These are phyloP conservation scores for Microcebus ravelobensis DNA, from an alignment of 2,113 vertebrate genomes.

Conservation along the genomic window DNA sequence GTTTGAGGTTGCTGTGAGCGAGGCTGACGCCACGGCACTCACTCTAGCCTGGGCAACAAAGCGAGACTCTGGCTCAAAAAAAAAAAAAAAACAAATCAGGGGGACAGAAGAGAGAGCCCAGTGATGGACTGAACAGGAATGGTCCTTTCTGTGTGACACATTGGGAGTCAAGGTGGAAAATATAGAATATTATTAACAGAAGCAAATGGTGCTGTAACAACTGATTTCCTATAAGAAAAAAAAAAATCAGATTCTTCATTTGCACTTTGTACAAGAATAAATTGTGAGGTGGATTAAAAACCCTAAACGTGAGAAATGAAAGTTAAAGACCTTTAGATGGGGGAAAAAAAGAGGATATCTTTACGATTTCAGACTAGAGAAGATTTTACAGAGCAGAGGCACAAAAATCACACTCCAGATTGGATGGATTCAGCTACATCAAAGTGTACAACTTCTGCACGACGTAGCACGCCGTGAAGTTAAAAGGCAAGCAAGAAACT, in stretches of 20 bases:
- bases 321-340: neutral
- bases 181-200: too few relatives aligned
- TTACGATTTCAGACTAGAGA: neutral
- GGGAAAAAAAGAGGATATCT: neutral
- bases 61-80: too few relatives aligned
- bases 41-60: too few relatives aligned
- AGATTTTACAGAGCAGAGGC: neutral
- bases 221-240: neutral
- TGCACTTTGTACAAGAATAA: neutral
- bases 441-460: neutral
- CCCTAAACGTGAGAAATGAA: neutral
- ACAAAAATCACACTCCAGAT: neutral
- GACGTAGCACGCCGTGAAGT: neutral
- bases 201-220: neutral
- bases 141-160: neutral
- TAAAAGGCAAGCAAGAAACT: neutral
- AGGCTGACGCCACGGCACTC: too few relatives aligned
- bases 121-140: neutral
- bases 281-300: neutral
- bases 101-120: neutral
- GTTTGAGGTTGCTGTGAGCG: too few relatives aligned
- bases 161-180: neutral
- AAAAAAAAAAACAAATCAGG: neutral
- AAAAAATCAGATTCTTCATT: neutral
- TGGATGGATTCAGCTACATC: neutral